A percentile compares a stretch with the other conserved stretches of the same genome.
Evolutionary conservation across 2,888 invertebrate species (phyloP).

Genomic region (Coenonympha arcania): DNA sequence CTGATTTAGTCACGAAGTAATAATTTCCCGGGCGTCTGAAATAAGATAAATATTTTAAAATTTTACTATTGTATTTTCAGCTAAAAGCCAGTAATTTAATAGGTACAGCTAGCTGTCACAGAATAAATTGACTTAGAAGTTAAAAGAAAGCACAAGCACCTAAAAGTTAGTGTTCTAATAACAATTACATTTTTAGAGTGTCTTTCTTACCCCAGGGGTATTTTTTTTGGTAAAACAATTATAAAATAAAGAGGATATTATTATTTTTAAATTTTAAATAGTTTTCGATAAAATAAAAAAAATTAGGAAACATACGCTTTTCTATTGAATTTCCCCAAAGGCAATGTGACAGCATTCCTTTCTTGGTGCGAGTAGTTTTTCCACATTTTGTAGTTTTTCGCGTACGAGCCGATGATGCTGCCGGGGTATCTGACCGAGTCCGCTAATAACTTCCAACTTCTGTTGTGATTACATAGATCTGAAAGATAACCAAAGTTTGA

Average conservation of each 20-base stretch:
- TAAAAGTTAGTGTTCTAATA: too few species aligned
- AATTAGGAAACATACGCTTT: constrained; percentile 45
- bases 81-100: too few species aligned
- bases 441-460: constrained; percentile 48
- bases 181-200: too few species aligned
- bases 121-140: too few species aligned
- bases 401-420: constrained; percentile 47
- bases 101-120: too few species aligned
- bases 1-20: constrained; percentile 45
- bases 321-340: constrained; percentile 37
- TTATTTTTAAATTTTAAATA: background rate
- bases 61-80: too few species aligned
- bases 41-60: constrained; percentile 10
- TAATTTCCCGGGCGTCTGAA: constrained; percentile 50
- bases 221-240: too few species aligned
- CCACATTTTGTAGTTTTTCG: constrained; percentile 52
- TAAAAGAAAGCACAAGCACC: too few species aligned
- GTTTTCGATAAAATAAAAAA: background rate
- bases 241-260: too few species aligned
- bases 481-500: constrained; percentile 25
- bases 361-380: constrained; percentile 44
- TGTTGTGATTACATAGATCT: constrained; percentile 63
- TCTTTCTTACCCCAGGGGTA: too few species aligned
- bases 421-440: constrained; percentile 50
- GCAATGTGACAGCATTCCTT: constrained; percentile 38